Conservation (phyloP, 2,113 vertebrate species). For the Semnornis frantzii region DNA sequence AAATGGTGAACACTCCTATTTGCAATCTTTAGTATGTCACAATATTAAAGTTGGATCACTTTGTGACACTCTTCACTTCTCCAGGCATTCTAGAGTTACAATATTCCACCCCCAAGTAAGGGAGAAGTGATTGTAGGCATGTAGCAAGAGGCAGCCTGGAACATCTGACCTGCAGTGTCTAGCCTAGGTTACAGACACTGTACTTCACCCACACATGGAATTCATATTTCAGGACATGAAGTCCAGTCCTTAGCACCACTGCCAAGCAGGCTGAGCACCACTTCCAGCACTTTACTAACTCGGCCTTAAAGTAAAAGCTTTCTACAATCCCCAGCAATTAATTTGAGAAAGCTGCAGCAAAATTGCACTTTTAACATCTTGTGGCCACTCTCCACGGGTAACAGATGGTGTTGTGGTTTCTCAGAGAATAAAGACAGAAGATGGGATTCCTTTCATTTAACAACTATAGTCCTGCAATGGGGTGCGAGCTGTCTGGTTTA, state of each 20-base stretch:
- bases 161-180: background rate
- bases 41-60: conserved; percentile 7
- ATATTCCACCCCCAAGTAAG: background rate
- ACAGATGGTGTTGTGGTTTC: background rate
- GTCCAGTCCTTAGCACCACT: background rate
- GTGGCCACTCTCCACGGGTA: background rate
- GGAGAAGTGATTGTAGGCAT: background rate
- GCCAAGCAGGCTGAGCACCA: background rate
- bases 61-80: conserved; percentile 8
- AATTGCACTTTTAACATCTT: background rate
- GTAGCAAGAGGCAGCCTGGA: background rate
- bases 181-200: background rate
- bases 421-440: background rate
- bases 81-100: background rate
- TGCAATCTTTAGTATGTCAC: background rate
- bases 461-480: background rate
- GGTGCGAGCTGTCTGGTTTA: background rate
- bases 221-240: background rate
- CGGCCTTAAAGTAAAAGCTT: background rate
- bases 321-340: background rate
- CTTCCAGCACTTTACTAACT: background rate
- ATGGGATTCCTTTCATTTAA: background rate
- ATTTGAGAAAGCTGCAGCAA: background rate
- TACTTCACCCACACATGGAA: background rate
- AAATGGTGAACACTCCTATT: background rate